Percentiles rank a stretch among this genome's conserved stretches.
These are phyloP conservation scores for Octonoba sinensis DNA, from an alignment of 2,888 invertebrate genomes.

Conservation along the genomic window DNA sequence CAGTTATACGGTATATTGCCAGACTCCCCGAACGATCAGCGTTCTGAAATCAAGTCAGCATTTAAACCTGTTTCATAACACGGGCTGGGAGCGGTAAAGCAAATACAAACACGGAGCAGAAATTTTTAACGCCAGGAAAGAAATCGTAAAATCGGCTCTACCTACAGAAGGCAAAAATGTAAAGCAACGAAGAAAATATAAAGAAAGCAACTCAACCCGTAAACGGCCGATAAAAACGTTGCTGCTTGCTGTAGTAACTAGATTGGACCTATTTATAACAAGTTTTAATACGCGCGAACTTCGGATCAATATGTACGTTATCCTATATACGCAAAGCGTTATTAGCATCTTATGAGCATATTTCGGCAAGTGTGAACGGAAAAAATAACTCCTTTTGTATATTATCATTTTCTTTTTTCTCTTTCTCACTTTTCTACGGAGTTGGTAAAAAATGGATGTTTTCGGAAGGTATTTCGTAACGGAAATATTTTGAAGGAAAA, in stretches of 20 bases:
- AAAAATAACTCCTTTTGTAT: conserved; percentile 1
- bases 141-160: conserved; percentile 48
- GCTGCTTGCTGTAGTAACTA: conserved; percentile 51
- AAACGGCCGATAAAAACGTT: conserved; percentile 60
- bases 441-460: conserved; percentile 38
- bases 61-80: conserved; percentile 53
- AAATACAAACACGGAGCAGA: conserved; percentile 38
- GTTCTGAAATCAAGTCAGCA: conserved; percentile 55
- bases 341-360: conserved; percentile 63
- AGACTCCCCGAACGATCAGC: conserved; percentile 26
- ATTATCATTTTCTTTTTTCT: not conserved
- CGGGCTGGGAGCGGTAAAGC: conserved; percentile 15
- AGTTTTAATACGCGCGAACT: conserved; percentile 52
- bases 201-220: conserved; percentile 50
- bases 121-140: conserved; percentile 39
- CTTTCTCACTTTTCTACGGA: conserved; percentile 1
- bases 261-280: conserved; percentile 63
- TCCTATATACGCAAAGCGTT: conserved; percentile 32
- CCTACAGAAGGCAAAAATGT: conserved; percentile 34
- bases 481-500: not conserved
- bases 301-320: conserved; percentile 36
- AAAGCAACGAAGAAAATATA: conserved; percentile 22
- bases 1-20: conserved; percentile 18
- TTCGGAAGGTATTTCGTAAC: not conserved
- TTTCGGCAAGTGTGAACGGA: conserved; percentile 22